Evolutionary conservation across 2,888 invertebrate genomes (phyloP).

Genomic region (Odiellus spinosus): DNA sequence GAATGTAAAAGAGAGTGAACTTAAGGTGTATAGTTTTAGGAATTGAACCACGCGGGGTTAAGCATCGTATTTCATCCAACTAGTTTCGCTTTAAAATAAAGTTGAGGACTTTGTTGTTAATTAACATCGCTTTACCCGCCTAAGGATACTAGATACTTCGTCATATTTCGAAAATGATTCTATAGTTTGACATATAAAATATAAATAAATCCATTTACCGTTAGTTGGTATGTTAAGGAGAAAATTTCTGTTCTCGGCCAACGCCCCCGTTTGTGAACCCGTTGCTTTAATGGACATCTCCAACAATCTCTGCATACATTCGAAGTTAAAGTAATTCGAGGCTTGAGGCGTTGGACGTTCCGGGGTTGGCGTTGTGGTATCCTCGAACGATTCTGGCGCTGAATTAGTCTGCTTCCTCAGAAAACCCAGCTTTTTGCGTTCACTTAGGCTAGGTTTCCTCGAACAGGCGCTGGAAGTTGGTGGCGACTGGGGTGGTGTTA

Average conservation of each 20-base stretch:
- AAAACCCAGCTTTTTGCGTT: slow-evolving; percentile 25
- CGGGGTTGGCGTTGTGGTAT: slow-evolving; percentile 9
- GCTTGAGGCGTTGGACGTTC: slow-evolving; percentile 1
- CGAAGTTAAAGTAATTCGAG: slow-evolving; percentile 16
- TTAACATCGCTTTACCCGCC: too few relatives aligned
- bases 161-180: too few relatives aligned
- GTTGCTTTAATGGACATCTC: slow-evolving; percentile 12
- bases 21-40: too few relatives aligned
- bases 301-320: slow-evolving; percentile 17
- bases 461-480: slow-evolving; percentile 5
- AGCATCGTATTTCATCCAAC: too few relatives aligned
- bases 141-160: too few relatives aligned
- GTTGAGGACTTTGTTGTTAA: too few relatives aligned
- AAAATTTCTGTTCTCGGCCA: slow-evolving; percentile 13
- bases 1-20: too few relatives aligned
- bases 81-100: too few relatives aligned
- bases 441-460: slow-evolving; percentile 7
- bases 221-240: slow-evolving; percentile 13
- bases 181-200: too few relatives aligned
- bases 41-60: too few relatives aligned
- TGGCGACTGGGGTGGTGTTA: slow-evolving; percentile 4
- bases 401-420: slow-evolving; percentile 30
- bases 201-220: too few relatives aligned
- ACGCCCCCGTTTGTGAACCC: slow-evolving; percentile 2
- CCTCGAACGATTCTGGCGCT: slow-evolving; percentile 30